Percentiles rank a stretch among this genome's conserved stretches.
Evolutionary conservation across 2,797 vertebrate species (phyloP).

Genomic region (Scyliorhinus canicula): DNA sequence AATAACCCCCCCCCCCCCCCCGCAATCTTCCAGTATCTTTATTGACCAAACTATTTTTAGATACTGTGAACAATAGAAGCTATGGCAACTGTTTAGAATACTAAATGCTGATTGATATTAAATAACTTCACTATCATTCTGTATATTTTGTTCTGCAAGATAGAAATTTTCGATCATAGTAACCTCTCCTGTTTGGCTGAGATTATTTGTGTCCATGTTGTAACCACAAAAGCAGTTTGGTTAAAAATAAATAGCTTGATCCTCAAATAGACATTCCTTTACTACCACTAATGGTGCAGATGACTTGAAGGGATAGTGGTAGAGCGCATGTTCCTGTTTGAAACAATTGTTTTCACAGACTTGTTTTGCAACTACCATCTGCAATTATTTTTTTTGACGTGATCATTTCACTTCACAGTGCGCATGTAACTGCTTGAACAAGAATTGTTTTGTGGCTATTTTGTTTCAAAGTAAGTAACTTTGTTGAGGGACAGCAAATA

Average conservation of each 20-base stretch:
- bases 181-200: not conserved
- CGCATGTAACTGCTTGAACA: not conserved
- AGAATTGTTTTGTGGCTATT: not conserved
- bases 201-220: constrained; percentile 20
- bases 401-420: not conserved
- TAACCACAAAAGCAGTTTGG: constrained; percentile 1
- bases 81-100: not conserved
- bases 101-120: not conserved
- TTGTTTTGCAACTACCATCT: not conserved
- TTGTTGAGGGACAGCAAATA: not conserved
- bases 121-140: not conserved
- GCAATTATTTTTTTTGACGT: not conserved
- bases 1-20: not conserved
- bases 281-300: not conserved
- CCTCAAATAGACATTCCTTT: constrained; percentile 16
- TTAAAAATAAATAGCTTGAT: constrained; percentile 34
- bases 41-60: not conserved
- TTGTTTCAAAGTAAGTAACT: constrained; percentile 3
- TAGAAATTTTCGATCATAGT: not conserved
- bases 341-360: not conserved
- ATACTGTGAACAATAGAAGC: not conserved
- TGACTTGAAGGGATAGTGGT: not conserved
- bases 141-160: not conserved
- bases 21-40: not conserved
- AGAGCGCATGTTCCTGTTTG: not conserved